A percentile compares a stretch with the other conserved stretches of the same genome.
Conservation (phyloP, 2,888 invertebrate species). For the Lepidochitona cinerea region DNA sequence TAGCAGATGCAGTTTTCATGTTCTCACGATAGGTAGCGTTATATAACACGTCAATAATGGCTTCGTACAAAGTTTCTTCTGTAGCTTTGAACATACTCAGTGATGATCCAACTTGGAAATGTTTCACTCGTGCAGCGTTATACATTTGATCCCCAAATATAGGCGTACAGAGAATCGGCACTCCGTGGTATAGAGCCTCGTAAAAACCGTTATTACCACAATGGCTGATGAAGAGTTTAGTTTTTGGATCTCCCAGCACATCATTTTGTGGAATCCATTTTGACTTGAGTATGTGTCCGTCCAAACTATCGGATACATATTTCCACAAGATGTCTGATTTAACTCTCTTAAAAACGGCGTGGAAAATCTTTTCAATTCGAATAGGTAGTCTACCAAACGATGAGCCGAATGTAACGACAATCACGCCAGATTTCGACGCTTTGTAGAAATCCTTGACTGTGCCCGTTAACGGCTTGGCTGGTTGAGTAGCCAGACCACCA, state of each 20-base stretch:
- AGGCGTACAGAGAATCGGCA: slow-evolving; percentile 45
- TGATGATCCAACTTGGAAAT: slow-evolving; percentile 10
- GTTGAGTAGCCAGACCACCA: slow-evolving; percentile 30
- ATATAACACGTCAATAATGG: slow-evolving; percentile 11
- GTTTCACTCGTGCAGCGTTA: slow-evolving; percentile 27
- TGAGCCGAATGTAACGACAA: slow-evolving; percentile 44
- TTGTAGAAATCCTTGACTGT: slow-evolving; percentile 32
- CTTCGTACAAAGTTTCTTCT: slow-evolving; percentile 10
- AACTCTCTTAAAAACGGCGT: slow-evolving; percentile 16
- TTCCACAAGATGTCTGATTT: slow-evolving; percentile 20
- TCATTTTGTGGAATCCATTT: slow-evolving; percentile 47
- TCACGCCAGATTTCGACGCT: slow-evolving; percentile 31
- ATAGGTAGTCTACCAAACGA: neutral
- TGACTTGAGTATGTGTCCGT: slow-evolving; percentile 23
- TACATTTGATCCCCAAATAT: slow-evolving; percentile 37
- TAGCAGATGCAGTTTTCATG: slow-evolving; percentile 17
- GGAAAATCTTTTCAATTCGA: too few species aligned
- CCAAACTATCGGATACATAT: slow-evolving; percentile 12
- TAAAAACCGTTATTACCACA: slow-evolving; percentile 45
- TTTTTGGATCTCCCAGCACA: slow-evolving; percentile 35
- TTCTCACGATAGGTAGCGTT: slow-evolving; percentile 12
- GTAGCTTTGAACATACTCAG: neutral
- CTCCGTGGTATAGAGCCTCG: slow-evolving; percentile 46
- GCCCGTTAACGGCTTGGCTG: slow-evolving; percentile 27
- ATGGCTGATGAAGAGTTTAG: slow-evolving; percentile 45